Evolutionary conservation across 2,888 invertebrate genomes (phyloP).

Genomic region (Tetropium fuscum): DNA sequence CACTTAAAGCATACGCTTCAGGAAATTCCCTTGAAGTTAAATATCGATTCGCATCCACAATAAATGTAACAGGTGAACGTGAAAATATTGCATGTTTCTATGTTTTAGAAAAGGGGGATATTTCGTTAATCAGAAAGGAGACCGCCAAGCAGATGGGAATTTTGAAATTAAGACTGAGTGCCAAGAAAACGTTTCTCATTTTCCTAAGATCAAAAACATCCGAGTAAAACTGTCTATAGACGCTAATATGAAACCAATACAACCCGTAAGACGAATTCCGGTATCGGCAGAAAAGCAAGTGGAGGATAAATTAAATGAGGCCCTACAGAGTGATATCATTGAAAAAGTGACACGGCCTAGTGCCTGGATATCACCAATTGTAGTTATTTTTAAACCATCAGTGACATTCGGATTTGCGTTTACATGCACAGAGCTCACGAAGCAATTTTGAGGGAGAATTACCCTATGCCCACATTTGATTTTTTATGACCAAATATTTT

Average conservation of each 20-base stretch:
- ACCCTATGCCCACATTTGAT: constrained; percentile 49
- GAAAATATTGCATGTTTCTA: constrained; percentile 38
- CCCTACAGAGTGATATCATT: constrained; percentile 50
- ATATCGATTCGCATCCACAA: constrained; percentile 30
- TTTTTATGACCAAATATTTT: constrained; percentile 44
- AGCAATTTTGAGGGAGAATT: constrained; percentile 51
- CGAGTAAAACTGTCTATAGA: constrained; percentile 4
- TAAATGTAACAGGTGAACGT: constrained; percentile 16
- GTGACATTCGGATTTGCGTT: constrained; percentile 54
- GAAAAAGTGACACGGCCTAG: constrained; percentile 53
- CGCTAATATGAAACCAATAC: constrained; percentile 1
- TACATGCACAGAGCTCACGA: constrained; percentile 58
- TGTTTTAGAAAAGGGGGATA: too few relatives aligned
- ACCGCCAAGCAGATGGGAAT: constrained; percentile 40
- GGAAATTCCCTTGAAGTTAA: constrained; percentile 2
- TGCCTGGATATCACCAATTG: constrained; percentile 57
- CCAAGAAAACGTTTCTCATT: too few relatives aligned
- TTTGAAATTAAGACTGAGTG: constrained; percentile 40
- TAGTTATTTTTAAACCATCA: constrained; percentile 46
- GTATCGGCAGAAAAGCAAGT: constrained; percentile 36
- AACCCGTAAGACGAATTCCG: constrained; percentile 25
- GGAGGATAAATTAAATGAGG: constrained; percentile 41
- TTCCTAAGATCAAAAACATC: constrained; percentile 8
- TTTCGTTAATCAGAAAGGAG: too few relatives aligned
- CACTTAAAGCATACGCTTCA: neutral